Evolutionary conservation across 2,888 invertebrate species (phyloP).

Genomic region (Argynnis bischoffii): DNA sequence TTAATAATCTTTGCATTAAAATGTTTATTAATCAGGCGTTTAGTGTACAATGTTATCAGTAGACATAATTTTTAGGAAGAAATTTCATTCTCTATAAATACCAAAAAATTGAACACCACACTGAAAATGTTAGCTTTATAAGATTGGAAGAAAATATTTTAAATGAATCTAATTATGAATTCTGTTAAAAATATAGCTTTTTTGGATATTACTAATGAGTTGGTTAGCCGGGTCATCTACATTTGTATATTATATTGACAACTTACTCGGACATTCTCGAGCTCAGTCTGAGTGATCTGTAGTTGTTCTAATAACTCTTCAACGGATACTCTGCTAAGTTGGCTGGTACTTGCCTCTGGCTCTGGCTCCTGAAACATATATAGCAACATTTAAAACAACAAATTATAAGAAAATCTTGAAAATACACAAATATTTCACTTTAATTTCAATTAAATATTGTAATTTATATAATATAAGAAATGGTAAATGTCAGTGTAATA

Average conservation of each 20-base stretch:
- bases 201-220: slow-evolving; percentile 19
- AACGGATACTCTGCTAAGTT: slow-evolving; percentile 87
- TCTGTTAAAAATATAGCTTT: slow-evolving; percentile 28
- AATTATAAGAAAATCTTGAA: neutral
- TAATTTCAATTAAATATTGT: neutral
- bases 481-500: neutral
- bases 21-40: slow-evolving; percentile 5
- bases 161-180: slow-evolving; percentile 26
- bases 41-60: slow-evolving; percentile 43
- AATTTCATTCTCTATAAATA: slow-evolving; percentile 1
- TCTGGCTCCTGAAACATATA: slow-evolving; percentile 61
- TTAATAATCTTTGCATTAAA: neutral
- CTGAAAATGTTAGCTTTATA: slow-evolving; percentile 40
- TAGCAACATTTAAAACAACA: neutral
- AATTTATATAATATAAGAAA: neutral
- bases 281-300: slow-evolving; percentile 92
- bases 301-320: slow-evolving; percentile 91
- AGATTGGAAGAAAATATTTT: slow-evolving; percentile 23
- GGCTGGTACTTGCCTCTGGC: slow-evolving; percentile 72
- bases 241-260: slow-evolving; percentile 3
- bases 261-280: slow-evolving; percentile 93
- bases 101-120: slow-evolving; percentile 24
- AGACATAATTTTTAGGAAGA: neutral
- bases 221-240: slow-evolving; percentile 28
- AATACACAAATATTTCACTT: neutral